phyloP scores from a whole-genome alignment of 2,113 vertebrate genomes.

The Gobio gobio region DNA sequence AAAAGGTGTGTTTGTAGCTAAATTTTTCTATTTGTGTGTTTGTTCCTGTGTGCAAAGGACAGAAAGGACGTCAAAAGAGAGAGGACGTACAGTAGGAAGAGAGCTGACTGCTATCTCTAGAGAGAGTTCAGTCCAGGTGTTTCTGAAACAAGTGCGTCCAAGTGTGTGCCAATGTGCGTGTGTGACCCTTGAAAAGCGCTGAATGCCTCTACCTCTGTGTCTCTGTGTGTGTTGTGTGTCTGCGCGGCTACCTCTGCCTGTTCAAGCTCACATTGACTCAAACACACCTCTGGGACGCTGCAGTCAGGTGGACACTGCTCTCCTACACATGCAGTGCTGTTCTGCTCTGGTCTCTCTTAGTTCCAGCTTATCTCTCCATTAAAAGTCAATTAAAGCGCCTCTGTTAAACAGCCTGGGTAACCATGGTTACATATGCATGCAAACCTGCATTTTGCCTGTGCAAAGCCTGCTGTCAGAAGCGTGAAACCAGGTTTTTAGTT shows the following conservation, averaged over 20 bases:
- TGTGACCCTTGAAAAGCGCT: slow-evolving; percentile 19
- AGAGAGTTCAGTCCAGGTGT: slow-evolving; percentile 38
- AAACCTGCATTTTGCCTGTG: background rate
- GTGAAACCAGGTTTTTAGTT: background rate
- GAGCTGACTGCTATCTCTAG: slow-evolving; percentile 5
- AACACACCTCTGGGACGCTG: background rate
- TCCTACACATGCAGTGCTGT: background rate
- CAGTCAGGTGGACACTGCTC: slow-evolving; percentile 8
- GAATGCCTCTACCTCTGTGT: slow-evolving; percentile 41
- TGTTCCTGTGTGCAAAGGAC: background rate
- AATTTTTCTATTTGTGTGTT: background rate
- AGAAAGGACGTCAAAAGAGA: background rate
- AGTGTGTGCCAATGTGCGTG: slow-evolving; percentile 48
- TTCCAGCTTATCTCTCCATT: slow-evolving; percentile 6
- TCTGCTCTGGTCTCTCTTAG: background rate
- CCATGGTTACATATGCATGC: slow-evolving; percentile 10
- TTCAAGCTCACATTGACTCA: background rate
- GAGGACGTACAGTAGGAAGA: slow-evolving; percentile 7
- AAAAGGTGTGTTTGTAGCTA: background rate
- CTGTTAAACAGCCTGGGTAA: slow-evolving; percentile 43
- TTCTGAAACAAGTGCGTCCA: slow-evolving; percentile 32
- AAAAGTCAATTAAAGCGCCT: slow-evolving; percentile 35
- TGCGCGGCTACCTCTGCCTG: background rate
- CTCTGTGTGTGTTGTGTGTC: background rate
- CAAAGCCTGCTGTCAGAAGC: background rate